Base-by-base conservation (phyloP, 2,113 vertebrate genomes). In the Cervus canadensis region DNA sequence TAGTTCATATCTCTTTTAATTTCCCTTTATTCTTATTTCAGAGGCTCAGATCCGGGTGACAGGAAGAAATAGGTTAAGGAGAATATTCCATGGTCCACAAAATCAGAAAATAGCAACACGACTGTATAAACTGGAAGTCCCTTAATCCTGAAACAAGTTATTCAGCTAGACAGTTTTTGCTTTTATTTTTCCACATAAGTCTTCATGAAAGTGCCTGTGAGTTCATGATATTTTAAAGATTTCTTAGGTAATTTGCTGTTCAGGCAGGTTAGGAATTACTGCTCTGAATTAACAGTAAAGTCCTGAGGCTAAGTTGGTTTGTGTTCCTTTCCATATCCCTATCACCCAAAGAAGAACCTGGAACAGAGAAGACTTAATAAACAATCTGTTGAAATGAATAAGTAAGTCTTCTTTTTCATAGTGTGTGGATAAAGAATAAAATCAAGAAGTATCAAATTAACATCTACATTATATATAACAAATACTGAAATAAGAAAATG, bases 1-100 rank as follows among this genome's bases (percentile, higher is more conserved):
- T 94, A 30, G 36, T 45, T 83, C 43, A 78, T 48, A 84, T 84
- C 30, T 84, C 74, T 86, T 88, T 88, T 87, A 91, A 91, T 59
- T 95, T 56, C 11, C 79, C 67, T 94, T 96, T 85, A 94, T 54
- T 89, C 76, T 94, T 87, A 87, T 88, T 90, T 62, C 26, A 82
- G 56, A 89, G 62, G 48, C 33, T 83, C 26, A 85, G 36, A 78
- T 84, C 33, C 59, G 12, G 76, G 76, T 78, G 62, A 95, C 16
- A 71, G 33, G 23, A 86, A 90, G 60, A 71, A 45, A 56, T 1
- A 23, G 43, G 40, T 14, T 59, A 76, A 85, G 48, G 43, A 81
- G 45, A 64, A 48, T 36, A 86, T 54, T 85, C 79, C 71, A 76
- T 79, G 56, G 25, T 30, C 40, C 78, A 11, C 15, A 67, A 92